Evolutionary conservation across 2,888 invertebrate species (phyloP).

Genomic region (Malacosoma neustria): DNA sequence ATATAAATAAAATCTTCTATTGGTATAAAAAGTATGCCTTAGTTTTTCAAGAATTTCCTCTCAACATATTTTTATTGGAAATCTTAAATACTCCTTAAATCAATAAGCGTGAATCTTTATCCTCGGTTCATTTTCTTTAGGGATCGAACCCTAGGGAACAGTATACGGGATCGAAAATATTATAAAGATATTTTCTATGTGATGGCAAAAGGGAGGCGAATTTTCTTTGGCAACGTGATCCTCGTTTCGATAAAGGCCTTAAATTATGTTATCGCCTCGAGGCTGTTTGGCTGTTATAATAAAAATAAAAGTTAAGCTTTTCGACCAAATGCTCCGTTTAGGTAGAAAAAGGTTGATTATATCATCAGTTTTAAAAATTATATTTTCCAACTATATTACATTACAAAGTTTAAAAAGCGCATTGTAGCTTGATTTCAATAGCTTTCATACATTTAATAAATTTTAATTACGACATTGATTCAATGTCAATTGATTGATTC

Average conservation of each 20-base stretch:
- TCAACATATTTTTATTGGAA: slow-evolving; percentile 7
- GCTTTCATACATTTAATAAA: too few relatives aligned
- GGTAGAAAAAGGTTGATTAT: slow-evolving; percentile 16
- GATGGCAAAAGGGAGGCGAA: slow-evolving; percentile 21
- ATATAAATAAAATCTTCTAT: too few relatives aligned
- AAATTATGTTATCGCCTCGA: slow-evolving; percentile 45
- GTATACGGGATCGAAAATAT: slow-evolving; percentile 35
- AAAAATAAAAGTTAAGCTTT: slow-evolving; percentile 33
- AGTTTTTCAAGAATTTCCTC: background rate
- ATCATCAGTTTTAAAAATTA: too few relatives aligned
- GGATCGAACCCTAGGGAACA: slow-evolving; percentile 37
- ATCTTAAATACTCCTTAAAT: slow-evolving; percentile 21
- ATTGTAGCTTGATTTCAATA: too few relatives aligned
- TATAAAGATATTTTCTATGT: slow-evolving; percentile 34
- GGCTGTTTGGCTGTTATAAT: slow-evolving; percentile 27
- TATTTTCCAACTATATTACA: too few relatives aligned
- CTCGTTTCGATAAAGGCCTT: slow-evolving; percentile 38
- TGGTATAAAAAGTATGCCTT: background rate
- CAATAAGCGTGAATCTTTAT: slow-evolving; percentile 34
- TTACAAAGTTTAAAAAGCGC: too few relatives aligned
- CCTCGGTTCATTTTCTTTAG: slow-evolving; percentile 42
- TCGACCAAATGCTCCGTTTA: slow-evolving; percentile 18
- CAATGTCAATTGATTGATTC: too few relatives aligned
- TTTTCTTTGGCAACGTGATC: slow-evolving; percentile 29
- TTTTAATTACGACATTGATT: too few relatives aligned